Percentiles rank a stretch among this genome's conserved stretches.
phyloP scores from a whole-genome alignment of 1,140 invertebrate genomes.

The Euwallacea fornicatus region DNA sequence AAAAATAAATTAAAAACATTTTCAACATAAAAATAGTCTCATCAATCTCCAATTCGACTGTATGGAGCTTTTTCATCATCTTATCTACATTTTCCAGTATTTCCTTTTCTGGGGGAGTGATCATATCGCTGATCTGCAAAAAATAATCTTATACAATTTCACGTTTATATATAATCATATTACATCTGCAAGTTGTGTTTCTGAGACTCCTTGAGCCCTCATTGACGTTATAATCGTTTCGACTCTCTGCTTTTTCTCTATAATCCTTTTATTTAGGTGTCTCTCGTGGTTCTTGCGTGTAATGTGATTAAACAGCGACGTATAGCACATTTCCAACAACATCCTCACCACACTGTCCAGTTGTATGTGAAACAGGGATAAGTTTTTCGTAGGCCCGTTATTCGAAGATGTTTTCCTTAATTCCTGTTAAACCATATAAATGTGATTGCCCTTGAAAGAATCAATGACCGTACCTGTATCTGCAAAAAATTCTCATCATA shows the following conservation, averaged over 20 bases:
- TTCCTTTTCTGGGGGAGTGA: constrained; percentile 74
- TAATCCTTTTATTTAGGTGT: constrained; percentile 68
- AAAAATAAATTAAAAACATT: constrained; percentile 58
- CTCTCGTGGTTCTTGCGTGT: constrained; percentile 64
- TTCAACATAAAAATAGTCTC: constrained; percentile 74
- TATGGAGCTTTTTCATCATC: constrained; percentile 67
- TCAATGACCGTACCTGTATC: constrained; percentile 54
- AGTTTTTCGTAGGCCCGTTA: constrained; percentile 64
- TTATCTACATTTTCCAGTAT: constrained; percentile 68
- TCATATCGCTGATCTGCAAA: constrained; percentile 71
- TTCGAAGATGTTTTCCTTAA: constrained; percentile 63
- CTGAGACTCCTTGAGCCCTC: constrained; percentile 70
- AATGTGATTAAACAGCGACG: constrained; percentile 73
- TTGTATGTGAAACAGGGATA: constrained; percentile 77
- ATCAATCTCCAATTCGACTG: constrained; percentile 69
- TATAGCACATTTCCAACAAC: constrained; percentile 73
- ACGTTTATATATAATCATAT: constrained; percentile 4
- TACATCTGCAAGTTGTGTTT: constrained; percentile 77
- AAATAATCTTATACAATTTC: constrained; percentile 17
- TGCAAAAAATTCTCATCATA: constrained; percentile 82
- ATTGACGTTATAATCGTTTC: constrained; percentile 77
- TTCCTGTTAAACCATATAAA: constrained; percentile 51
- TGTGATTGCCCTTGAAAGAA: not conserved
- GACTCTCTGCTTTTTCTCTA: constrained; percentile 83
- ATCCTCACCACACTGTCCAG: constrained; percentile 70